A percentile compares a stretch with the other conserved stretches of the same genome.
Evolutionary conservation across 2,797 vertebrate species (phyloP).

Genomic region (Enteromius trimaculatus): DNA sequence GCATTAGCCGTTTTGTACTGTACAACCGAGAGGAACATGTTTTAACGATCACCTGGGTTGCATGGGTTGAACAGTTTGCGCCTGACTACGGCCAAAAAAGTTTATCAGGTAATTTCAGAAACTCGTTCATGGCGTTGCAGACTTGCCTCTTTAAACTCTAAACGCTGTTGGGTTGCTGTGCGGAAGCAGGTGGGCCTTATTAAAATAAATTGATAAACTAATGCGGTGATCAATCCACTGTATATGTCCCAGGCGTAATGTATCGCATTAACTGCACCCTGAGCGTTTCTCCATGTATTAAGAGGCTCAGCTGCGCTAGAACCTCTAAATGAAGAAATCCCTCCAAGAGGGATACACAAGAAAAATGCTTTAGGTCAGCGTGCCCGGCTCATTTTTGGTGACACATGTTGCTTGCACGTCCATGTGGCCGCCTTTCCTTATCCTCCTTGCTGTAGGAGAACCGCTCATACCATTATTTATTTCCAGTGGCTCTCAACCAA

Average conservation of each 20-base stretch:
- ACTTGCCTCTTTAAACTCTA: neutral
- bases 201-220: slow-evolving; percentile 53
- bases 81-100: slow-evolving; percentile 1
- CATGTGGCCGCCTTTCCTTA: slow-evolving; percentile 5
- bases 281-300: slow-evolving; percentile 5
- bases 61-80: slow-evolving; percentile 8
- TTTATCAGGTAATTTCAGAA: slow-evolving; percentile 3
- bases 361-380: slow-evolving; percentile 58
- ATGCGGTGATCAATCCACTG: slow-evolving; percentile 51
- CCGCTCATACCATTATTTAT: slow-evolving; percentile 4
- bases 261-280: slow-evolving; percentile 22
- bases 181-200: slow-evolving; percentile 54
- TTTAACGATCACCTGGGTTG: slow-evolving; percentile 42
- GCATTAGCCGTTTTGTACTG: slow-evolving; percentile 55
- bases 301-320: slow-evolving; percentile 48
- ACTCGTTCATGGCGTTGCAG: neutral
- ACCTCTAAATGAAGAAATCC: slow-evolving; percentile 53
- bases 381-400: slow-evolving; percentile 51
- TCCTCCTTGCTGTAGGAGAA: slow-evolving; percentile 3
- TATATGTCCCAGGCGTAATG: slow-evolving; percentile 28
- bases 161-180: slow-evolving; percentile 26
- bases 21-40: slow-evolving; percentile 47
- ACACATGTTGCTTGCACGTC: slow-evolving; percentile 10
- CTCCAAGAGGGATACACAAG: slow-evolving; percentile 51
- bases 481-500: slow-evolving; percentile 25